Evolutionary conservation across 2,797 vertebrate genomes (phyloP).

Genomic region (Mionectes olivaceus): DNA sequence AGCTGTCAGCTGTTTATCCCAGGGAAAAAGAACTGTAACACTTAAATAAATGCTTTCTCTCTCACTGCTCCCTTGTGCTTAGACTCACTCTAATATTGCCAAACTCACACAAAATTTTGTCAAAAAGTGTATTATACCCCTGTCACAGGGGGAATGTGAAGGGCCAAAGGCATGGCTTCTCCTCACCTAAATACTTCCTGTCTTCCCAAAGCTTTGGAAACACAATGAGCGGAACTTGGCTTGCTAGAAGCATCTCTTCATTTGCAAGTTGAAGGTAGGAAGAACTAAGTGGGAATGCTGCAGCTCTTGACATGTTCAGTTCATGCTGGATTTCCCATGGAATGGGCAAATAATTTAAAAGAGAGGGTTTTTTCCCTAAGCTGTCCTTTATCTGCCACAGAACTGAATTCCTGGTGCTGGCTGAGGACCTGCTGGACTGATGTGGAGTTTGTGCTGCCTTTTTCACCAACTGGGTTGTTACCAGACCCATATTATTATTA

Average conservation of each 20-base stretch:
- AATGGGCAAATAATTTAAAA: neutral
- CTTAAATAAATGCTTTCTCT: constrained; percentile 48
- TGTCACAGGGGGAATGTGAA: accelerated
- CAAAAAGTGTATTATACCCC: neutral
- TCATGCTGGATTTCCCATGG: neutral
- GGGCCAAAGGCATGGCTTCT: neutral
- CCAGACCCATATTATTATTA: accelerated
- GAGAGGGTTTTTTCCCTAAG: neutral
- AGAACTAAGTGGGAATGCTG: neutral
- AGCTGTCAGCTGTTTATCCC: neutral
- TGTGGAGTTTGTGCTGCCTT: neutral
- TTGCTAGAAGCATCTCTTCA: neutral
- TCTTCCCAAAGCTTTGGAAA: neutral
- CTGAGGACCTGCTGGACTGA: neutral
- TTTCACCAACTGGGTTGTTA: neutral
- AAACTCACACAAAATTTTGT: neutral
- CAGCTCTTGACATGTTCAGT: neutral
- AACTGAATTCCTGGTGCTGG: neutral
- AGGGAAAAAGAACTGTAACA: neutral
- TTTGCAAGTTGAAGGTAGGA: neutral
- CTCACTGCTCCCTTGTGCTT: neutral
- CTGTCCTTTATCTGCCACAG: neutral
- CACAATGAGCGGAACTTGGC: neutral
- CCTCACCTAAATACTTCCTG: neutral
- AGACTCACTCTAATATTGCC: neutral